A percentile compares a stretch with the other conserved stretches of the same genome.
phyloP scores from a whole-genome alignment of 2,797 vertebrate genomes.

The Harpagifer antarcticus region DNA sequence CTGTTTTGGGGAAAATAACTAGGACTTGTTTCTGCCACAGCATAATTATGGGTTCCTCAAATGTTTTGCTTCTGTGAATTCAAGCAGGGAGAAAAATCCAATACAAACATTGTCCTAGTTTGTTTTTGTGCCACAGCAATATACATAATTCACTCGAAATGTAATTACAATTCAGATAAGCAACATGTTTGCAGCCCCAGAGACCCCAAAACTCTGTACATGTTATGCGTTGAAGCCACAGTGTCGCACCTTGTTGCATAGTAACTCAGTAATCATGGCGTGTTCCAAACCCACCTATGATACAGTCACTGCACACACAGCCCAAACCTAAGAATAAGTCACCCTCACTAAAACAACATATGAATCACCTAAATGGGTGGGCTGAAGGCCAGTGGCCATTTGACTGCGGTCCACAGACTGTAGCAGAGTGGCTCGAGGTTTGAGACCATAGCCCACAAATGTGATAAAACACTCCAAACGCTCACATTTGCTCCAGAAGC shows the following conservation, averaged over 20 bases:
- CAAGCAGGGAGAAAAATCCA: slow-evolving; percentile 57
- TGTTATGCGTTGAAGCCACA: slow-evolving; percentile 33
- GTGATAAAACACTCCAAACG: slow-evolving; percentile 41
- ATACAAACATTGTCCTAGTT: slow-evolving; percentile 69
- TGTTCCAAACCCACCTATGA: slow-evolving; percentile 47
- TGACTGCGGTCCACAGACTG: slow-evolving; percentile 40
- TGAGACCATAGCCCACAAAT: slow-evolving; percentile 42
- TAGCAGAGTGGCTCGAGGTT: slow-evolving; percentile 33
- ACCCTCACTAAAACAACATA: slow-evolving; percentile 52
- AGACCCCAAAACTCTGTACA: slow-evolving; percentile 21
- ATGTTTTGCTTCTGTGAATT: slow-evolving; percentile 77
- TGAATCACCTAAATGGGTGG: slow-evolving; percentile 52
- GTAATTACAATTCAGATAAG: slow-evolving; percentile 44
- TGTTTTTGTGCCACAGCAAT: slow-evolving; percentile 64
- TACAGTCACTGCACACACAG: slow-evolving; percentile 46
- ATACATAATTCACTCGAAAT: slow-evolving; percentile 55
- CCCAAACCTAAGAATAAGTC: slow-evolving; percentile 59
- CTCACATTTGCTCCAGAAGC: slow-evolving; percentile 21
- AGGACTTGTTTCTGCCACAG: slow-evolving; percentile 65
- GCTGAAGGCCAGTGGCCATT: slow-evolving; percentile 28
- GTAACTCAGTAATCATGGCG: slow-evolving; percentile 42
- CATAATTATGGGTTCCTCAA: slow-evolving; percentile 78
- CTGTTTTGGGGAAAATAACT: slow-evolving; percentile 75
- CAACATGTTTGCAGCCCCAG: slow-evolving; percentile 22
- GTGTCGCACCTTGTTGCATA: slow-evolving; percentile 43